A percentile compares a stretch with the other conserved stretches of the same genome.
Conservation (phyloP, 2,797 vertebrate genomes). For the Vespertilio murinus region DNA sequence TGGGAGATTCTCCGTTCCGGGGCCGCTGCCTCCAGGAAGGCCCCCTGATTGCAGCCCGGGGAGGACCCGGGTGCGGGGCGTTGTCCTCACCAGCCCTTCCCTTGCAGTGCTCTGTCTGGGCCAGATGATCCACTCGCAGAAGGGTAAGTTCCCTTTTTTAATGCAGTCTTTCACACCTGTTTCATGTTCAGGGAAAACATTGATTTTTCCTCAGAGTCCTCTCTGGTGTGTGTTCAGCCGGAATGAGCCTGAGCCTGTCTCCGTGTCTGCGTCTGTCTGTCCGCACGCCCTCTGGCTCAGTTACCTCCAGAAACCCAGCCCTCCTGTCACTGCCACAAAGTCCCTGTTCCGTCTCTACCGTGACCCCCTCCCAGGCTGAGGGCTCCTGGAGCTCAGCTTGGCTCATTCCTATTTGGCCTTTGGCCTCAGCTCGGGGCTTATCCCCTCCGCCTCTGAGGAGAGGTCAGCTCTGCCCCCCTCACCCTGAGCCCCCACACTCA, state of each 20-base stretch:
- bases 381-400: too few species aligned
- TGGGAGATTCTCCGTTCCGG: accelerated
- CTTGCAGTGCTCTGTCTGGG: conserved; percentile 61
- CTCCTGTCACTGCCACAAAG: too few species aligned
- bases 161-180: background rate
- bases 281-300: accelerated
- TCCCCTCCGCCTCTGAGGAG: too few species aligned
- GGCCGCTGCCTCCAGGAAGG: accelerated
- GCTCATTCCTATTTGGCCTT: too few species aligned
- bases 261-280: too few species aligned
- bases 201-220: background rate
- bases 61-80: accelerated
- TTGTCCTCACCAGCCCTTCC: background rate
- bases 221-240: too few species aligned
- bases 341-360: accelerated
- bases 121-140: accelerated
- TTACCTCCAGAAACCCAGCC: too few species aligned
- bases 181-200: background rate
- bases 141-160: background rate
- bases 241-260: too few species aligned
- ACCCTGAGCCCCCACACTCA: too few species aligned
- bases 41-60: accelerated
- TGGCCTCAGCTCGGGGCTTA: too few species aligned
- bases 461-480: too few species aligned
- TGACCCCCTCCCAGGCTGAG: background rate